These are phyloP conservation scores for Pseudochromis fuscus DNA, from an alignment of 2,797 vertebrate genomes.

Conservation along the genomic window DNA sequence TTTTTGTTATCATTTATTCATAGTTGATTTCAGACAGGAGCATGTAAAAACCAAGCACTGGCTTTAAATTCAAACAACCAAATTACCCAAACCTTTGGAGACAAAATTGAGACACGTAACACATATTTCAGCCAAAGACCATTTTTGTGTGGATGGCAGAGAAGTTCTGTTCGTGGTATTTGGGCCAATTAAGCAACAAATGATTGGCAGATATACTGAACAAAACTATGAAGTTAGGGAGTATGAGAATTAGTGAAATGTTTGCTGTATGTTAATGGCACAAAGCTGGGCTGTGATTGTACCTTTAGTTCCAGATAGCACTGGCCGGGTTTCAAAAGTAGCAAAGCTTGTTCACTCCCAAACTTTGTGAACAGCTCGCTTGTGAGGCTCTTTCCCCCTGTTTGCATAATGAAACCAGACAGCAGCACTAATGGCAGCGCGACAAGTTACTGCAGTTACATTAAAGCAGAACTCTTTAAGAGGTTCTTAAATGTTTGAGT, in stretches of 20 bases:
- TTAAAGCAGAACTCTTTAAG: slow-evolving; percentile 48
- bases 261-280: slow-evolving; percentile 7
- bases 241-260: neutral
- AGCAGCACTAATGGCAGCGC: slow-evolving; percentile 56
- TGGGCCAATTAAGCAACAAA: slow-evolving; percentile 1
- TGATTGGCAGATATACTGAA: neutral
- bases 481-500: slow-evolving; percentile 46
- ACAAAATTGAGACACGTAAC: neutral
- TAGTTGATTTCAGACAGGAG: neutral
- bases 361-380: slow-evolving; percentile 36
- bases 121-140: neutral
- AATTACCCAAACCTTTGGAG: neutral
- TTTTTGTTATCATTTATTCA: neutral
- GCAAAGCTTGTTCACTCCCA: neutral
- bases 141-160: neutral
- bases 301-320: slow-evolving; percentile 5
- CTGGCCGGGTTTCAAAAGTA: slow-evolving; percentile 9
- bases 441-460: slow-evolving; percentile 44
- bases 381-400: slow-evolving; percentile 17
- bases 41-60: neutral
- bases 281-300: neutral
- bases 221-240: neutral
- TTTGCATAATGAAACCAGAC: slow-evolving; percentile 65
- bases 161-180: neutral
- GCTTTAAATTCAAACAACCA: neutral